Conservation (phyloP, 1,140 invertebrate species). For the Heliconius nattereri region DNA sequence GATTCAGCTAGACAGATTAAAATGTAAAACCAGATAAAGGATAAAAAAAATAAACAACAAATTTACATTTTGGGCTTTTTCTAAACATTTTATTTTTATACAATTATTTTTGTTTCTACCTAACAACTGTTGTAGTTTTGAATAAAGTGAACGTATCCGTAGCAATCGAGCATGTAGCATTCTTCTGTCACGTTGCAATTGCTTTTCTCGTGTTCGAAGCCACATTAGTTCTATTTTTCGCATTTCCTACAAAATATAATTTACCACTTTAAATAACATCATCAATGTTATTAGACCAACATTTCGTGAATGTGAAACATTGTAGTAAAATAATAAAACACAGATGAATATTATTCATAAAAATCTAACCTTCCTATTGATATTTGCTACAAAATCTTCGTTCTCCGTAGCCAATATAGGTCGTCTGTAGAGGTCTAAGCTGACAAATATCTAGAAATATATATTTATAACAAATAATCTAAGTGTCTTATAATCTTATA, state of each 20-base stretch:
- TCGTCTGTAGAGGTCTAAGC: slow-evolving; percentile 64
- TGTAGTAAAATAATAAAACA: background rate
- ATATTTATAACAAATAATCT: background rate
- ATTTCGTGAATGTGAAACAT: too few relatives aligned
- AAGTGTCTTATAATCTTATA: background rate
- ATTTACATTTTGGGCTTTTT: too few relatives aligned
- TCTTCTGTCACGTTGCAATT: slow-evolving; percentile 58
- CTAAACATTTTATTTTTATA: background rate
- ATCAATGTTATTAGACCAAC: too few relatives aligned
- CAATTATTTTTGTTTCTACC: slow-evolving; percentile 42
- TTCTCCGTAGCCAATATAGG: slow-evolving; percentile 69
- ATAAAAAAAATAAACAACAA: too few relatives aligned
- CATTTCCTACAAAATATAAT: slow-evolving; percentile 60
- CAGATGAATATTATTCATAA: background rate
- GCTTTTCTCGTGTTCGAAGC: slow-evolving; percentile 52
- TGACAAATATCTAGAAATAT: slow-evolving; percentile 61
- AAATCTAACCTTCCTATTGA: slow-evolving; percentile 64
- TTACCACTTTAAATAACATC: too few relatives aligned
- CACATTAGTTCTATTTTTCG: slow-evolving; percentile 60
- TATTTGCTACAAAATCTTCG: slow-evolving; percentile 73
- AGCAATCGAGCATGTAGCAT: slow-evolving; percentile 58
- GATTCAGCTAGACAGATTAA: too few relatives aligned
- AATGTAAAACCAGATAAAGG: too few relatives aligned
- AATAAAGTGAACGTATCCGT: slow-evolving; percentile 56
- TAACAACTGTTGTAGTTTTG: slow-evolving; percentile 56